Evolutionary conservation across 92 coral and sea anemone genomes (phyloP).

Genomic region (Siderastrea radians): DNA sequence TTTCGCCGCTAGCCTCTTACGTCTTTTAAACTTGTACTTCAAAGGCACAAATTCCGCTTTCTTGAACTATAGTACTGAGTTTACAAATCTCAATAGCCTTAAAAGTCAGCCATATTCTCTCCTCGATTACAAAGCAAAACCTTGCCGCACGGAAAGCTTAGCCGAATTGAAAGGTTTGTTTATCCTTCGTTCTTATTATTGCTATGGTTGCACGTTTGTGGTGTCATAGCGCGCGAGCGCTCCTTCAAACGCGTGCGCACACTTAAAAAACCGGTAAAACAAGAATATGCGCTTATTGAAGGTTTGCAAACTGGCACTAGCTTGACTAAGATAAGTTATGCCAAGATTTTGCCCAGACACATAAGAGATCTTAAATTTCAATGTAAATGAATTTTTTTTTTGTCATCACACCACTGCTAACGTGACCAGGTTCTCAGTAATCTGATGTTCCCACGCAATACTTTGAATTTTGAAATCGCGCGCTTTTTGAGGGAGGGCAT

Average conservation of each 20-base stretch:
- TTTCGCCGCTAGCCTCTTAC: background rate
- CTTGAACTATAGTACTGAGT: background rate
- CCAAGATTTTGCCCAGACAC: too few relatives aligned
- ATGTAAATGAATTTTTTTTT: too few relatives aligned
- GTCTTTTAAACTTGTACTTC: background rate
- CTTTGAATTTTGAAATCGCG: too few relatives aligned
- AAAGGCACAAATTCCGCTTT: background rate
- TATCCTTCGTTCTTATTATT: conserved; percentile 2
- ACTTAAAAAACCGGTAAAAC: background rate
- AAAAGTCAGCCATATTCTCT: background rate
- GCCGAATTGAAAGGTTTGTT: conserved; percentile 9
- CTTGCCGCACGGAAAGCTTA: background rate
- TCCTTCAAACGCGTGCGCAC: background rate
- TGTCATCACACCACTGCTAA: too few relatives aligned
- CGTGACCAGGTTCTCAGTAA: too few relatives aligned
- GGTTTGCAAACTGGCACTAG: too few relatives aligned
- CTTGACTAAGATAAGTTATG: too few relatives aligned
- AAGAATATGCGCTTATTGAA: too few relatives aligned
- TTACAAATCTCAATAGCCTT: background rate
- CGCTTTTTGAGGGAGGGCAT: too few relatives aligned
- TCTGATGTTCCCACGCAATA: too few relatives aligned
- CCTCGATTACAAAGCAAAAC: background rate
- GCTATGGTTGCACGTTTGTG: conserved; percentile 32
- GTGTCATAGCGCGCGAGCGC: conserved; percentile 33
- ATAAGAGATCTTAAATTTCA: too few relatives aligned